A percentile compares a stretch with the other conserved stretches of the same genome.
phyloP scores from a whole-genome alignment of 2,113 vertebrate species.

The Mirza zaza region DNA sequence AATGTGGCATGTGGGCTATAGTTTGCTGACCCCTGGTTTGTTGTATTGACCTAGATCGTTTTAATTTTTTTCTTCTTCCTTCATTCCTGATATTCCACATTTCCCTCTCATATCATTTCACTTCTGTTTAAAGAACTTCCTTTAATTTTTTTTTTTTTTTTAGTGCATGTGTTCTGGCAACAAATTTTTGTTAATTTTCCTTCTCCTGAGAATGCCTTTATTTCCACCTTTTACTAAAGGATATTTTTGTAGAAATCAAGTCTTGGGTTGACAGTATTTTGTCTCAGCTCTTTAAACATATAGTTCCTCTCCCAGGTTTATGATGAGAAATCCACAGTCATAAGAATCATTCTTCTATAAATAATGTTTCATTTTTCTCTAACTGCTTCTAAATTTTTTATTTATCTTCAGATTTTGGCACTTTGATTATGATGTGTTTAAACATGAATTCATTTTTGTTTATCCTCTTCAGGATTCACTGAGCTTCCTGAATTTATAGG shows the following conservation, averaged over 20 bases:
- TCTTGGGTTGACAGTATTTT: background rate
- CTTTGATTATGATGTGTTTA: background rate
- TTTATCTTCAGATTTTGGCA: background rate
- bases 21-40: background rate
- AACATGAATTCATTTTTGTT: background rate
- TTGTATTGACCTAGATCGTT: background rate
- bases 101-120: background rate
- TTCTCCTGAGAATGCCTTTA: background rate
- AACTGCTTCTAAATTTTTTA: background rate
- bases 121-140: background rate
- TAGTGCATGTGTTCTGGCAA: background rate
- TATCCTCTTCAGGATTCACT: background rate
- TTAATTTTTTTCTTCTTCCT: background rate
- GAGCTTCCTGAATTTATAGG: background rate
- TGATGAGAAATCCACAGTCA: background rate
- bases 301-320: background rate
- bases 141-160: background rate
- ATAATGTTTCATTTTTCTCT: background rate
- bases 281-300: background rate
- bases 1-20: background rate
- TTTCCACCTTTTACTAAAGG: background rate
- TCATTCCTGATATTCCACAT: background rate
- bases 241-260: background rate
- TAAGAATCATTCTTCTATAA: background rate
- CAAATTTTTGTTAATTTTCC: background rate